Base-by-base conservation (phyloP, 2,888 invertebrate genomes). In the Dromius quadrimaculatus region DNA sequence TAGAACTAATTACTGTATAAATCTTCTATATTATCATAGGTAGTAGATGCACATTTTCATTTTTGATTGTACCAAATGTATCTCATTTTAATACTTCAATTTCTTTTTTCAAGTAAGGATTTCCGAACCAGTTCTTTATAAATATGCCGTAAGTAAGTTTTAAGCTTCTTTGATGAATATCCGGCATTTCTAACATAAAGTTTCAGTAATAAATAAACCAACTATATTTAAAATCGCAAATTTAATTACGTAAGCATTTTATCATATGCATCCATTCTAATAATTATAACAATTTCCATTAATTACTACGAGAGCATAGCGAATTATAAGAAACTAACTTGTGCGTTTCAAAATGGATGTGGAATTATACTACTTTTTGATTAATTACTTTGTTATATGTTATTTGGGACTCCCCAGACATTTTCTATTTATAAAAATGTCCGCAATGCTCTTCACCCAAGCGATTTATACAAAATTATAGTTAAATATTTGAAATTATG, bases 261-360 rank as follows among this genome's bases (percentile, higher is more conserved):
- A 54, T 22, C 5, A 22, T 47, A 23, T 13, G 23, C 50, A 54
- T 6, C 50, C 50, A 28, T 54, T 54, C 50, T 54, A 54, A 28
- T 50, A 50, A 54, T 54, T 54, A 28, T 28, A 54, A 28, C 32
- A 28, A 2, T 28, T 54, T 54, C 28, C 28, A 28, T 54, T 54
- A 54, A 54, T 54, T 54, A 54, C 15, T 15, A 41, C 50, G 15
- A 11, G 23, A 28, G n/a, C n/a, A n/a, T n/a, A n/a, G n/a, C 50
- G 50, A 6, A 1, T 41, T 15, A 15, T 1, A 41, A 41, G 15
- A 15, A 15, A 41, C 50, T 15, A 8, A 54, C 1, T 23, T 13
- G n/a, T n/a, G 11, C 50, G 13, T 13, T 23, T 50, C 13, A 50
- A 54, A 28, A 54, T 28, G 17, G 15, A 23, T 28, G 28, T n/a